Conservation (phyloP, 1,140 invertebrate species). For the Arctopsyche grandis region DNA sequence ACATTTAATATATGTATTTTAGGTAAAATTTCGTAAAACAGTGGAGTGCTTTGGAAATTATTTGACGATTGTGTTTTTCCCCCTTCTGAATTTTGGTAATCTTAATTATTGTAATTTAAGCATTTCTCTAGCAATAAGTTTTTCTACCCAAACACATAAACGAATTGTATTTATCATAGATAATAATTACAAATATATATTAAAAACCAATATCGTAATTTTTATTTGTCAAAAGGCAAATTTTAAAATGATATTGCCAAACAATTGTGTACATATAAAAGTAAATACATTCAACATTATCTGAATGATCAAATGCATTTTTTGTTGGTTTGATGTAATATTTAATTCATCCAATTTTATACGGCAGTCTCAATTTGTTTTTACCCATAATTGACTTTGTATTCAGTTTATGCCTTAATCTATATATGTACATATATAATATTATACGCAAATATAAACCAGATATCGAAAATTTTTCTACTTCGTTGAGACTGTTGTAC, state of each 20-base stretch:
- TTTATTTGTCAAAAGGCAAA: neutral
- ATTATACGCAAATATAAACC: no score
- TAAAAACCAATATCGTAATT: no score
- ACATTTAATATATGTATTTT: neutral
- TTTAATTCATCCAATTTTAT: no score
- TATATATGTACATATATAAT: no score
- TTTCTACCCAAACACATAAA: constrained; percentile 12
- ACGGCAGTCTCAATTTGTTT: no score
- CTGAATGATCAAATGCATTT: neutral
- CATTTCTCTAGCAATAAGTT: constrained; percentile 27
- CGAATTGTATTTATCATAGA: no score
- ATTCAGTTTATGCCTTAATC: no score
- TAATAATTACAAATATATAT: no score
- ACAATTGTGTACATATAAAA: neutral
- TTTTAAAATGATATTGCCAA: neutral
- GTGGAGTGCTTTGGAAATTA: neutral
- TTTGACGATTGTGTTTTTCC: neutral
- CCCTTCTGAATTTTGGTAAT: neutral
- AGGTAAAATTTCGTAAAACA: neutral
- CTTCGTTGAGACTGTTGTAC: no score
- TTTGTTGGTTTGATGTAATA: neutral
- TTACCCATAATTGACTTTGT: no score
- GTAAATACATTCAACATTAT: no score
- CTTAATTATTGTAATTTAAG: neutral
- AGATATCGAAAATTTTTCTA: no score